Evolutionary conservation across 2,113 vertebrate species (phyloP), one percentile per base, ranked within the genome.

Genomic region (Nothoprocta pentlandii): DNA sequence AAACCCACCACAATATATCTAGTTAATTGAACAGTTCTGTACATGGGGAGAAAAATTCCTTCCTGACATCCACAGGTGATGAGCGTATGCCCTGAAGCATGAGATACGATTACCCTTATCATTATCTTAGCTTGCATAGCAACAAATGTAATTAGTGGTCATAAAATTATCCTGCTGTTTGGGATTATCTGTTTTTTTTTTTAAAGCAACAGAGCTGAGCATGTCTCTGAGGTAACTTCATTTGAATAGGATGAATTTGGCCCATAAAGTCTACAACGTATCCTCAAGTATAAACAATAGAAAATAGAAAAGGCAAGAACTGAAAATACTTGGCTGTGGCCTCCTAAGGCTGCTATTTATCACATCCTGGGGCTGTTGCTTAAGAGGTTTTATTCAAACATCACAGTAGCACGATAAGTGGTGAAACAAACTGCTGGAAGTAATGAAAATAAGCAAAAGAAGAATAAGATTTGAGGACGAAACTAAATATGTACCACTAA

Each of bases 81-180:
- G 97, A 97, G 96, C 96, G 76, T 97, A 97, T 97, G 98, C 97
- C 97, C 96, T 96, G 97, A 97, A 98, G 97, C 98, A 98, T 97
- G 97, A 97, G 97, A 98, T 97, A 97, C 97, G 98, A 98, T 98
- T 98, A 98, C 97, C 97, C 97, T 98, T 98, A 98, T 97, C 97
- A 98, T 97, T 97, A 97, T 97, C 90, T 97, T 94, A 71, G 97
- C 97, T 97, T 98, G 97, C 97, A 97, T 96, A 87, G 97, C 97
- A 97, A 97, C 97, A 95, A 97, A 95, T 97, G 95, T 96, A 97
- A 96, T 97, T 94, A 97, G 97, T 20, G 91, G 95, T 96, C 96
- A 97, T 98, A 97, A 98, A 98, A 97, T 97, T 96, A 97, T 96
- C 97, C 98, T 98, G 96, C 97, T 97, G 94, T 95, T 97, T 95